Conservation (phyloP, 2,797 vertebrate species). For the Notoglanidium macrostoma region DNA sequence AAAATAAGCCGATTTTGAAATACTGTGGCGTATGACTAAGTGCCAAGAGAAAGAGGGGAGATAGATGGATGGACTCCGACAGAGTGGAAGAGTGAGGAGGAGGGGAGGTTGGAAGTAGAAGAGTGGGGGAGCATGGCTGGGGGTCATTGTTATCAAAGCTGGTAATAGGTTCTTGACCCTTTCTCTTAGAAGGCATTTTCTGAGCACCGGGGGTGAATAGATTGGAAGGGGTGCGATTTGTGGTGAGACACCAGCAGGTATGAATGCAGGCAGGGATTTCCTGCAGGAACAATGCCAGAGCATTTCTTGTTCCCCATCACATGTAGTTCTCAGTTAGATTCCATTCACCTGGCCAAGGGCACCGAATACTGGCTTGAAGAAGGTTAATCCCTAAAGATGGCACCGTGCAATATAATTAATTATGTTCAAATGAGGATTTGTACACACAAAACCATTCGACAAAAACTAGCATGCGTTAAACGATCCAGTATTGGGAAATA, state of each 20-base stretch:
- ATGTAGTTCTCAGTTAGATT: constrained; percentile 35
- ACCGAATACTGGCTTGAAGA: constrained; percentile 5
- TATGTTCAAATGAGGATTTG: background rate
- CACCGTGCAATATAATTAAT: constrained; percentile 13
- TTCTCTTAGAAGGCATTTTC: constrained; percentile 57
- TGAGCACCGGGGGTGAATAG: constrained; percentile 43
- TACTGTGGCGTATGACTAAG: constrained; percentile 19
- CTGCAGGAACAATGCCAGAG: constrained; percentile 45
- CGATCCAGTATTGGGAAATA: background rate
- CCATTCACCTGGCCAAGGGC: constrained; percentile 18
- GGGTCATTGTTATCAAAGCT: constrained; percentile 61
- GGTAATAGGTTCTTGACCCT: constrained; percentile 61
- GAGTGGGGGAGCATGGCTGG: constrained; percentile 45
- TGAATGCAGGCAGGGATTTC: constrained; percentile 52
- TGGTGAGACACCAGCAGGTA: constrained; percentile 55
- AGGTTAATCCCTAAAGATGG: constrained; percentile 12
- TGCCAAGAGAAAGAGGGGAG: constrained; percentile 22
- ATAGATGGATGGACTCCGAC: constrained; percentile 31
- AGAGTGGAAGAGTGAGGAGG: constrained; percentile 39
- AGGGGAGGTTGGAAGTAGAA: constrained; percentile 41
- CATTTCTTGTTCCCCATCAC: constrained; percentile 52
- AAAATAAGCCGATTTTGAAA: constrained; percentile 35
- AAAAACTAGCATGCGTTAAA: background rate
- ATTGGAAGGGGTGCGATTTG: constrained; percentile 54
- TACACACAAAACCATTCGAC: background rate